These are phyloP conservation scores for Lates calcarifer DNA, from an alignment of 2,113 vertebrate species.

Conservation along the genomic window DNA sequence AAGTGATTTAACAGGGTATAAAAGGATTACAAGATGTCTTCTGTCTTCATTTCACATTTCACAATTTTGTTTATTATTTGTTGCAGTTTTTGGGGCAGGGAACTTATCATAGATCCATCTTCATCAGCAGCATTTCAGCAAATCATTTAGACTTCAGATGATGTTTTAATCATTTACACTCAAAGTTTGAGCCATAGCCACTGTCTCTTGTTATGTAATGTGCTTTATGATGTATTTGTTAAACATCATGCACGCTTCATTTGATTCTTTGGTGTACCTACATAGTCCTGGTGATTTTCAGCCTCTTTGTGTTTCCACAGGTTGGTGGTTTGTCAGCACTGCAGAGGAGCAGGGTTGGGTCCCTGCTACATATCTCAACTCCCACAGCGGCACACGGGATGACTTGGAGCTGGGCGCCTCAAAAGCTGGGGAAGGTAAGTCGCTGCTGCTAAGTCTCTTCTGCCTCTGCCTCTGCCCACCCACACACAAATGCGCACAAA, in stretches of 20 bases:
- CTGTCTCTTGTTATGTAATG: not conserved
- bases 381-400: conserved; percentile 93
- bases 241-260: not conserved
- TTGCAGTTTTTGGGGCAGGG: too few relatives aligned
- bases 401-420: conserved; percentile 93
- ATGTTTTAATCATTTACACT: not conserved
- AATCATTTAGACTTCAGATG: not conserved
- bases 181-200: not conserved
- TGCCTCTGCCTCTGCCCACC: conserved; percentile 21
- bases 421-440: conserved; percentile 94
- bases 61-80: not conserved
- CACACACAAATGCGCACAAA: conserved; percentile 7
- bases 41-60: not conserved
- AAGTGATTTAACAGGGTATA: not conserved
- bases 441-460: not conserved
- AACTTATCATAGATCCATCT: not conserved
- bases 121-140: conserved; percentile 1
- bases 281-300: conserved; percentile 10
- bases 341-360: conserved; percentile 98
- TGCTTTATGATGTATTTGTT: conserved; percentile 8
- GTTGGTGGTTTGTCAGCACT: conserved; percentile 99
- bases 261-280: not conserved
- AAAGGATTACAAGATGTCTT: conserved; percentile 10
- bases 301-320: conserved; percentile 74
- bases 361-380: conserved; percentile 96